phyloP scores from a whole-genome alignment of 2,888 invertebrate genomes.

The Hecatera dysodea region DNA sequence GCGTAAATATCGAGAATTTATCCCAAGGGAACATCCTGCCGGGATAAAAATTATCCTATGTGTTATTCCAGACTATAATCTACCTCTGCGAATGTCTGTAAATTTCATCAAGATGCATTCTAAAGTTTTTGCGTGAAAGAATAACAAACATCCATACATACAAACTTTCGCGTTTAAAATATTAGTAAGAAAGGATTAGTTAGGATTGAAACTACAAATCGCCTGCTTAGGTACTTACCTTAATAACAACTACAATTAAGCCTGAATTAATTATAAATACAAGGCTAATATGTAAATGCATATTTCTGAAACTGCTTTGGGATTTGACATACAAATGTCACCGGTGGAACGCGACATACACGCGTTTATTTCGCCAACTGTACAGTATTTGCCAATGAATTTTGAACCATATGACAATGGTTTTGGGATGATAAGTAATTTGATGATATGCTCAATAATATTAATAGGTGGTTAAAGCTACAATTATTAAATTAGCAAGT shows the following conservation, averaged over 20 bases:
- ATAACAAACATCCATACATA: too few species aligned
- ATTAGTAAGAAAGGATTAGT: too few species aligned
- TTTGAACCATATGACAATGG: not conserved
- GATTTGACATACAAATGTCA: constrained; percentile 53
- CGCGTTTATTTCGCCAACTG: constrained; percentile 4
- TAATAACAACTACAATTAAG: constrained; percentile 46
- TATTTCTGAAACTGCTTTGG: constrained; percentile 31
- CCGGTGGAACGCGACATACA: constrained; percentile 38
- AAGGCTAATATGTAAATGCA: constrained; percentile 26
- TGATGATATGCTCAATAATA: not conserved
- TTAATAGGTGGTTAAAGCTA: constrained; percentile 14
- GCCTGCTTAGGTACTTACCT: constrained; percentile 39
- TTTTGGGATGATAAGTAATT: not conserved
- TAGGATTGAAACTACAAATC: constrained; percentile 26
- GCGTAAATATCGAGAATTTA: too few species aligned
- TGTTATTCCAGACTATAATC: too few species aligned
- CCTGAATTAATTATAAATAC: constrained; percentile 31
- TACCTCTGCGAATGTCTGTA: too few species aligned
- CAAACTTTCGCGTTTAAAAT: too few species aligned
- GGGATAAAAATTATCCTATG: too few species aligned
- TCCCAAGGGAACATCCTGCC: too few species aligned
- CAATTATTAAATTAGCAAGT: constrained; percentile 53
- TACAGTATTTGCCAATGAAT: not conserved
- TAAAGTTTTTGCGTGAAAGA: too few species aligned
- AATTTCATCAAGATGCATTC: too few species aligned